Conservation (phyloP, 2,113 vertebrate species). For the Oryzias woworae region DNA sequence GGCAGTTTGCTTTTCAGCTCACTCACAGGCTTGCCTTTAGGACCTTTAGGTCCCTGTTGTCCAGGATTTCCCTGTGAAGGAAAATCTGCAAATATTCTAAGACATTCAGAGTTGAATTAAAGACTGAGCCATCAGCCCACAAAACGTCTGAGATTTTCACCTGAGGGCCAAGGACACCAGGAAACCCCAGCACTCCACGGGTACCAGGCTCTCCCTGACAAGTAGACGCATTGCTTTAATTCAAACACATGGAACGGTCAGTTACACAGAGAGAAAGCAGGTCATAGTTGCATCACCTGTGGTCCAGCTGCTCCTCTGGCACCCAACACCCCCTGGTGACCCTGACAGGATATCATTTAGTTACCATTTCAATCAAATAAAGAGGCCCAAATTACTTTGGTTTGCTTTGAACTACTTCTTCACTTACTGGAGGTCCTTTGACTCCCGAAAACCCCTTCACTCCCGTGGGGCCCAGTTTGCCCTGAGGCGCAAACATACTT, state of each 20-base stretch:
- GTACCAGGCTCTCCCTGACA: slow-evolving; percentile 73
- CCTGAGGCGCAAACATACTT: slow-evolving; percentile 49
- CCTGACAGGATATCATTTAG: slow-evolving; percentile 48
- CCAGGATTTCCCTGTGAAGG: slow-evolving; percentile 70
- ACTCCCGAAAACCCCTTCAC: slow-evolving; percentile 69
- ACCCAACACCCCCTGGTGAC: slow-evolving; percentile 69
- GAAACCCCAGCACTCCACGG: slow-evolving; percentile 55
- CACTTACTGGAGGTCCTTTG: slow-evolving; percentile 76
- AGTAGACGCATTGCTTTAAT: no score
- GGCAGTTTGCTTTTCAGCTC: background rate
- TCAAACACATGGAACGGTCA: no score
- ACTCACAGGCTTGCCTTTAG: slow-evolving; percentile 76
- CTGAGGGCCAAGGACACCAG: slow-evolving; percentile 74
- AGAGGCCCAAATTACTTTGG: background rate
- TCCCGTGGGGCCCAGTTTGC: slow-evolving; percentile 66
- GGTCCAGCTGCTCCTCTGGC: slow-evolving; percentile 60
- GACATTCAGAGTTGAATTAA: no score
- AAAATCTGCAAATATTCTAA: background rate
- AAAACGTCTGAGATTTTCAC: slow-evolving; percentile 35
- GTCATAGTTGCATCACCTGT: slow-evolving; percentile 51
- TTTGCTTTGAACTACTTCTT: background rate
- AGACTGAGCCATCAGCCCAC: no score
- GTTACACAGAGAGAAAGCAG: background rate
- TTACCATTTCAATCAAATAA: slow-evolving; percentile 1
- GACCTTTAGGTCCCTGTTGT: slow-evolving; percentile 60